A percentile compares a stretch with the other conserved stretches of the same genome.
These are phyloP conservation scores for Sander vitreus DNA, from an alignment of 2,113 vertebrate genomes.

Conservation along the genomic window DNA sequence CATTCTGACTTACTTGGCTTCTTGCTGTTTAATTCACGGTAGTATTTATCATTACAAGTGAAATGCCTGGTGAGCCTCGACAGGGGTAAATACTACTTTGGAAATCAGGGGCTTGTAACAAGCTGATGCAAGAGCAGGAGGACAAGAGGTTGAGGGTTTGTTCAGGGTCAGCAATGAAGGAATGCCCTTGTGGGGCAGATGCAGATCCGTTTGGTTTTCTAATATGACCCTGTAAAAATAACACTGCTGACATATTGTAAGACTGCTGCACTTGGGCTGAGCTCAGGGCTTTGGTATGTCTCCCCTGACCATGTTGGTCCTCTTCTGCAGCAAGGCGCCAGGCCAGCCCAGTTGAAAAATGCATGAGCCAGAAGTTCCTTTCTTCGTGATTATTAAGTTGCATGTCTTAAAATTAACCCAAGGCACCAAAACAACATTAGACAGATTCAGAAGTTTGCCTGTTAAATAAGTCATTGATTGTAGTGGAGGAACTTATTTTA, in stretches of 20 bases:
- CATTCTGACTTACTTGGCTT: slow-evolving; percentile 53
- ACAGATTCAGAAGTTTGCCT: slow-evolving; percentile 12
- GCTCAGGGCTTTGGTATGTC: slow-evolving; percentile 84
- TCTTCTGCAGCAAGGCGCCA: slow-evolving; percentile 61
- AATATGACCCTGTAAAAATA: slow-evolving; percentile 81
- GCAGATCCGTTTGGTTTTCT: slow-evolving; percentile 76
- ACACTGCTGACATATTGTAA: slow-evolving; percentile 80
- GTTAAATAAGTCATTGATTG: neutral
- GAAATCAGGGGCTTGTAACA: slow-evolving; percentile 59
- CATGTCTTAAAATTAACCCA: slow-evolving; percentile 13
- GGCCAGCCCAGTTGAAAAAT: slow-evolving; percentile 64
- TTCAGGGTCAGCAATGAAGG: slow-evolving; percentile 70
- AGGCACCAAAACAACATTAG: slow-evolving; percentile 20
- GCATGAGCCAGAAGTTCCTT: slow-evolving; percentile 51
- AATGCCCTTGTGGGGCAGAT: slow-evolving; percentile 79
- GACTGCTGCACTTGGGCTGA: slow-evolving; percentile 74
- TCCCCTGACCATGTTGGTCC: slow-evolving; percentile 72
- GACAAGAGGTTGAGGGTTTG: slow-evolving; percentile 67
- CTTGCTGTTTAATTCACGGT: slow-evolving; percentile 70
- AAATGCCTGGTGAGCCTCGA: slow-evolving; percentile 63
- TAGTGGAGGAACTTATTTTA: neutral
- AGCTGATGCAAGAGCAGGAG: slow-evolving; percentile 63
- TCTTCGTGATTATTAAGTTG: slow-evolving; percentile 33
- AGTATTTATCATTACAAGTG: slow-evolving; percentile 71
- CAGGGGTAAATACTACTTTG: slow-evolving; percentile 70